Percentiles rank a stretch among this genome's conserved stretches.
Conservation (phyloP, 2,797 vertebrate species). For the Poecilia wingei region DNA sequence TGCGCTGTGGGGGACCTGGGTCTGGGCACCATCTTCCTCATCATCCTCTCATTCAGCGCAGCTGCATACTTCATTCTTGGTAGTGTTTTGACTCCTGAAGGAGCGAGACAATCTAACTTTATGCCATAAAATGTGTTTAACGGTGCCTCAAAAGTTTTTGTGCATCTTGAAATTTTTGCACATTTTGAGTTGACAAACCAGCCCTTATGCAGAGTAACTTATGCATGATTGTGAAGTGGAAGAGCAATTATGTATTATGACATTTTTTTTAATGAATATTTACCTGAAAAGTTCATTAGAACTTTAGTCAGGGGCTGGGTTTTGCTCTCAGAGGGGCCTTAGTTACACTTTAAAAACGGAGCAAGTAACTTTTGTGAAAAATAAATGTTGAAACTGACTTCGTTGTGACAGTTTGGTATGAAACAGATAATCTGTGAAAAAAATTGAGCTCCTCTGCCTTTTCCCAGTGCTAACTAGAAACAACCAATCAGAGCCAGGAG, state of each 20-base stretch:
- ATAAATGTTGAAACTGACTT: too few relatives aligned
- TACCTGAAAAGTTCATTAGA: neutral
- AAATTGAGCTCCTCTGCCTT: too few relatives aligned
- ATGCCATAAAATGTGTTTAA: neutral
- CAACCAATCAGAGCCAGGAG: too few relatives aligned
- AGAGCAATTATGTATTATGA: neutral
- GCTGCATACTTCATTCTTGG: slow-evolving; percentile 79
- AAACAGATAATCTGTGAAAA: too few relatives aligned
- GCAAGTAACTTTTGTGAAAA: too few relatives aligned
- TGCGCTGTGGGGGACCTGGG: slow-evolving; percentile 78
- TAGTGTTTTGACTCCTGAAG: slow-evolving; percentile 28
- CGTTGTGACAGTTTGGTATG: too few relatives aligned
- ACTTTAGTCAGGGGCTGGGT: too few relatives aligned
- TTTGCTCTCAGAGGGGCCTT: too few relatives aligned
- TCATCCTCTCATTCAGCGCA: slow-evolving; percentile 75
- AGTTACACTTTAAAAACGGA: too few relatives aligned
- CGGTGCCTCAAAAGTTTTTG: neutral
- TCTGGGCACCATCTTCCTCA: slow-evolving; percentile 78
- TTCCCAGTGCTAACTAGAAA: too few relatives aligned
- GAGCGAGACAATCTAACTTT: neutral
- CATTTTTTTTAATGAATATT: neutral
- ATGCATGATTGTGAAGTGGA: neutral
- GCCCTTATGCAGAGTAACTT: too few relatives aligned
- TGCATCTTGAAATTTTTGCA: neutral
- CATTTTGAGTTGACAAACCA: neutral